Evolutionary conservation across 2,797 vertebrate genomes (phyloP).

Genomic region (Apogon talboti): DNA sequence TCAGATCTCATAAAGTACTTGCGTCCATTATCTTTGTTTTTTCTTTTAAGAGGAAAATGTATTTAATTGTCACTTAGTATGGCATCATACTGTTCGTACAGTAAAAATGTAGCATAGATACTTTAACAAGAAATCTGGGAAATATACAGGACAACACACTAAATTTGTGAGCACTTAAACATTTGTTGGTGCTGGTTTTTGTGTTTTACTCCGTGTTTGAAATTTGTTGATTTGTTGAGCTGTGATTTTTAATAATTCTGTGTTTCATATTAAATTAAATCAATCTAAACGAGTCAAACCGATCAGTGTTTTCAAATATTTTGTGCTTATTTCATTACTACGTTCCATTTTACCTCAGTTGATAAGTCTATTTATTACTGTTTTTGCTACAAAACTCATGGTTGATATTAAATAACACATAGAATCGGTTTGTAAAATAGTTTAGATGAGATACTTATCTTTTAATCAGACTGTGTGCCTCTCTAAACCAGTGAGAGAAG

Average conservation of each 20-base stretch:
- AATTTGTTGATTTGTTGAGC: slow-evolving; percentile 33
- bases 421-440: background rate
- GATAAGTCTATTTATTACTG: background rate
- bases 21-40: slow-evolving; percentile 11
- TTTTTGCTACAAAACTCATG: background rate
- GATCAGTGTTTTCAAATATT: background rate
- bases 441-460: background rate
- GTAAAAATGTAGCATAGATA: slow-evolving; percentile 26
- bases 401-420: background rate
- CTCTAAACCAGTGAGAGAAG: slow-evolving; percentile 1
- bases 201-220: slow-evolving; percentile 26
- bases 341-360: no score
- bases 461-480: background rate
- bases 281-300: background rate
- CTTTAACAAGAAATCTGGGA: slow-evolving; percentile 16
- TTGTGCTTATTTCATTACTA: background rate
- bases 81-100: slow-evolving; percentile 19
- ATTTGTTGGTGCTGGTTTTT: slow-evolving; percentile 12
- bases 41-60: background rate
- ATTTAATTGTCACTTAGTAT: slow-evolving; percentile 7
- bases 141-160: background rate
- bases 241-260: slow-evolving; percentile 8
- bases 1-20: slow-evolving; percentile 4
- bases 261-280: slow-evolving; percentile 46
- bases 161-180: slow-evolving; percentile 16